Evolutionary conservation across 2,797 vertebrate genomes (phyloP).

Genomic region (Catamblyrhynchus diadema): DNA sequence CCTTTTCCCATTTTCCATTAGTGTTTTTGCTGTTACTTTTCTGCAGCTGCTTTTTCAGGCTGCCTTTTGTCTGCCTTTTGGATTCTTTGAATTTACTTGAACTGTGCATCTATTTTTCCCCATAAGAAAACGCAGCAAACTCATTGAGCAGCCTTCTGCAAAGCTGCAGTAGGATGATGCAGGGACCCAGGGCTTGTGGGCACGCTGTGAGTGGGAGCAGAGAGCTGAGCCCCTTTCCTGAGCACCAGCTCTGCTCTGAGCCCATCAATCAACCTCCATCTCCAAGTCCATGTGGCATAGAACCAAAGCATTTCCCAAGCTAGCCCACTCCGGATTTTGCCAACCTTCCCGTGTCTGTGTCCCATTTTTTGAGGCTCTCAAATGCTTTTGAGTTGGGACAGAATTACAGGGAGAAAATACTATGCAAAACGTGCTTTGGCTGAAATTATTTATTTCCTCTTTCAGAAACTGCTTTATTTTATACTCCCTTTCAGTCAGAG

Average conservation of each 20-base stretch:
- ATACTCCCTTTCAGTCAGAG: conserved; percentile 20
- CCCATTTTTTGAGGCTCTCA: not conserved
- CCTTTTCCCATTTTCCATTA: conserved; percentile 47
- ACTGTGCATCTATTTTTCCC: not conserved
- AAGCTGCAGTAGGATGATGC: rapidly evolving
- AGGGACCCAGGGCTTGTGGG: not conserved
- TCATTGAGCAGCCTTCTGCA: not conserved
- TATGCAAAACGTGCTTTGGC: not conserved
- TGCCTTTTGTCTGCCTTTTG: not conserved
- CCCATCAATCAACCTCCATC: not conserved
- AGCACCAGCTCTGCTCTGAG: not conserved
- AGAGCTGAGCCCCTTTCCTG: not conserved
- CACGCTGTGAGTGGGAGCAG: rapidly evolving
- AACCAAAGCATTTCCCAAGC: not conserved
- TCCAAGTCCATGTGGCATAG: rapidly evolving
- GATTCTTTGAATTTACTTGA: conserved; percentile 7
- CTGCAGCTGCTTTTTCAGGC: not conserved
- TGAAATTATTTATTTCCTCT: not conserved
- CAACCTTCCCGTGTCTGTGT: not conserved
- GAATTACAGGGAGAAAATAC: not conserved
- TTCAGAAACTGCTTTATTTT: not conserved
- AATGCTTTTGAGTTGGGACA: not conserved
- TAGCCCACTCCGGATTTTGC: not conserved
- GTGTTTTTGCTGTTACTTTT: not conserved
- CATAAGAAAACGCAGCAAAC: not conserved